Evolutionary conservation across 2,888 invertebrate genomes (phyloP).

Genomic region (Orchestes rusci): DNA sequence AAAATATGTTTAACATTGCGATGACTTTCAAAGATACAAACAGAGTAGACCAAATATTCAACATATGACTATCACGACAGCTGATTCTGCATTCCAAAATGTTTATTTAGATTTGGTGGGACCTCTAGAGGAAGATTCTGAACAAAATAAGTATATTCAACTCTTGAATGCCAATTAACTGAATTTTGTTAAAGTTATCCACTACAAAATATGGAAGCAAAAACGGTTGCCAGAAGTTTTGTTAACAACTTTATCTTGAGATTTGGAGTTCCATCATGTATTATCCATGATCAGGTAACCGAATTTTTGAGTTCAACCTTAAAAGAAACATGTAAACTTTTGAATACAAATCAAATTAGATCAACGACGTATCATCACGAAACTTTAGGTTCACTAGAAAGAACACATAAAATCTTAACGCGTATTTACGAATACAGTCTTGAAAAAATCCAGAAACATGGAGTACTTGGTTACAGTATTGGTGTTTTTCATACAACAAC

Average conservation of each 20-base stretch:
- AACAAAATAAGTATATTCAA: constrained; percentile 3
- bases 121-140: neutral
- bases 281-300: constrained; percentile 20
- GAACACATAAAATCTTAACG: constrained; percentile 23
- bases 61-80: constrained; percentile 22
- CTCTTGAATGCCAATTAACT: constrained; percentile 3
- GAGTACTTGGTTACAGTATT: constrained; percentile 26
- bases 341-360: constrained; percentile 6
- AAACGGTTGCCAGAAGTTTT: constrained; percentile 2
- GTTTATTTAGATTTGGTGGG: constrained; percentile 20
- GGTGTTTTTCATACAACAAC: constrained; percentile 28
- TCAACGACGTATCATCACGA: constrained; percentile 17
- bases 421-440: constrained; percentile 22
- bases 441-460: constrained; percentile 13
- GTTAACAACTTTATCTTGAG: constrained; percentile 18
- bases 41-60: constrained; percentile 14
- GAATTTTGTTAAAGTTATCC: constrained; percentile 2
- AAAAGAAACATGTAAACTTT: constrained; percentile 14
- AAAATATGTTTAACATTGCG: constrained; percentile 21
- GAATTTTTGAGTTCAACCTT: constrained; percentile 19
- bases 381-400: constrained; percentile 19
- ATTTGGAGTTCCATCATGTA: constrained; percentile 20
- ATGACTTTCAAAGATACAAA: constrained; percentile 15
- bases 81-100: constrained; percentile 22
- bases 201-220: neutral